A percentile compares a stretch with the other conserved stretches of the same genome.
Conservation (phyloP, 1,140 invertebrate species). For the Phthorimaea operculella region DNA sequence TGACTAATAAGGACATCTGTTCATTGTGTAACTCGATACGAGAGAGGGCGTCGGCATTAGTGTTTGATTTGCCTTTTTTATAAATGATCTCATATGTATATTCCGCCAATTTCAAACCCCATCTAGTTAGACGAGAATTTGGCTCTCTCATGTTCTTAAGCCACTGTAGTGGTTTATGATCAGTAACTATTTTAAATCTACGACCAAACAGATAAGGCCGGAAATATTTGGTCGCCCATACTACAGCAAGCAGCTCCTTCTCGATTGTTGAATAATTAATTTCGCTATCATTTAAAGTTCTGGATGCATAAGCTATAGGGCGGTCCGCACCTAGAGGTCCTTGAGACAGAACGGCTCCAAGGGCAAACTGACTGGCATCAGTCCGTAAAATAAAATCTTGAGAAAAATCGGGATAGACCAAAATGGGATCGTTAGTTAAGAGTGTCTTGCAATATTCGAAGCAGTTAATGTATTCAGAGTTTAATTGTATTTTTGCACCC, state of each 20-base stretch:
- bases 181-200: slow-evolving; percentile 32
- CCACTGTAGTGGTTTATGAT: slow-evolving; percentile 51
- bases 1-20: neutral
- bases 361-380: slow-evolving; percentile 19
- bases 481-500: slow-evolving; percentile 9
- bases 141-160: slow-evolving; percentile 44
- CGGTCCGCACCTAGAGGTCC: slow-evolving; percentile 13
- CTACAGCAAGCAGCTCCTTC: slow-evolving; percentile 38
- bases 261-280: slow-evolving; percentile 39
- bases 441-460: slow-evolving; percentile 12
- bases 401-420: slow-evolving; percentile 19
- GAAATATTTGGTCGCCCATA: slow-evolving; percentile 57
- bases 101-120: slow-evolving; percentile 20
- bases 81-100: slow-evolving; percentile 39
- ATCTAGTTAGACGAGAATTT: slow-evolving; percentile 30
- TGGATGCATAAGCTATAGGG: slow-evolving; percentile 9
- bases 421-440: slow-evolving; percentile 9
- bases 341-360: slow-evolving; percentile 23
- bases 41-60: slow-evolving; percentile 12
- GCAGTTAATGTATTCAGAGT: slow-evolving; percentile 1
- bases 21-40: slow-evolving; percentile 8
- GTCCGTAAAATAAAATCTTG: slow-evolving; percentile 21
- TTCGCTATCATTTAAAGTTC: slow-evolving; percentile 10
- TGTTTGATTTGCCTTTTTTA: slow-evolving; percentile 24
- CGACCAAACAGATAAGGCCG: slow-evolving; percentile 38